Percentiles rank a stretch among this genome's conserved stretches.
phyloP scores from a whole-genome alignment of 2,797 vertebrate species.

The Aselliscus stoliczkanus region DNA sequence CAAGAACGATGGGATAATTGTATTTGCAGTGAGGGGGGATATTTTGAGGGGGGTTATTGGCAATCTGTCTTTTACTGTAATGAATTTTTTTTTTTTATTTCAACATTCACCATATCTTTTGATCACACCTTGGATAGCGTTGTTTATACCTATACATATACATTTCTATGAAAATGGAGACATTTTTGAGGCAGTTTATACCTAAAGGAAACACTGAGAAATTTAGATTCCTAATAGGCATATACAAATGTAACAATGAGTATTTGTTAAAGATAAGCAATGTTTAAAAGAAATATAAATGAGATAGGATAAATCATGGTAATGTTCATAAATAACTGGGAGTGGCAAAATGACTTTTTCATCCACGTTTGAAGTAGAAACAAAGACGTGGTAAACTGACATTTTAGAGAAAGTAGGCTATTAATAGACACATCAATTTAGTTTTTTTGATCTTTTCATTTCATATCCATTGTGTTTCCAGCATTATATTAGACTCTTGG shows the following conservation, averaged over 20 bases:
- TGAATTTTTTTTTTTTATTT: too few species aligned
- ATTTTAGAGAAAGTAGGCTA: neutral
- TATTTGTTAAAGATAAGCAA: neutral
- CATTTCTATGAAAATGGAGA: neutral
- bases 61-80: too few species aligned
- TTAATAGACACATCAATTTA: neutral
- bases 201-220: neutral
- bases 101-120: too few species aligned
- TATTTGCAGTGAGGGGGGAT: too few species aligned
- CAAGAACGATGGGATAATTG: too few species aligned
- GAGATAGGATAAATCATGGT: neutral
- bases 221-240: neutral
- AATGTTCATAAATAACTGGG: neutral
- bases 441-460: neutral
- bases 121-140: neutral
- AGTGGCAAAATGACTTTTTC: neutral
- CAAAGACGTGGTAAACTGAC: neutral
- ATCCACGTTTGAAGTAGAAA: neutral
- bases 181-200: neutral
- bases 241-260: neutral
- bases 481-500: neutral
- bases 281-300: neutral
- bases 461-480: neutral
- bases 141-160: neutral
- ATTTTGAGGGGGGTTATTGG: too few species aligned